phyloP scores from a whole-genome alignment of 2,888 invertebrate genomes.

The Alloplasta piceator region DNA sequence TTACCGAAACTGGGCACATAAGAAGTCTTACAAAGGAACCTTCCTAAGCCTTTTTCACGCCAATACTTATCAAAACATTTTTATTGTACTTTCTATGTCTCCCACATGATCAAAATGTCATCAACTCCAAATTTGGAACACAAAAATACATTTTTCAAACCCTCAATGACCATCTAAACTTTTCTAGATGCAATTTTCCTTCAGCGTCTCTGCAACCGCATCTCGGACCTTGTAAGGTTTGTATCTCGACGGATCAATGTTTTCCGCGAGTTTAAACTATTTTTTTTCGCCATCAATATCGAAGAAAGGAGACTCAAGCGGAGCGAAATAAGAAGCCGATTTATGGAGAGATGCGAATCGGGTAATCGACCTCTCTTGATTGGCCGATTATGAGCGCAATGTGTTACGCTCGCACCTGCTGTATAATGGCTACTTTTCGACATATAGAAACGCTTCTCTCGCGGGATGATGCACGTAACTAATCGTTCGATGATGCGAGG shows the following conservation, averaged over 20 bases:
- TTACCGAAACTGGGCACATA: no score
- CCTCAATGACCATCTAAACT: neutral
- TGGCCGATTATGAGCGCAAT: neutral
- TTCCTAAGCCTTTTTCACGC: no score
- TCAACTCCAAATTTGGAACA: no score
- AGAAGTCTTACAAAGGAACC: no score
- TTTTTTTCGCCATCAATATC: slow-evolving; percentile 10
- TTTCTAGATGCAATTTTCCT: neutral
- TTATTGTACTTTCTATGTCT: no score
- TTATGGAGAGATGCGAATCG: slow-evolving; percentile 29
- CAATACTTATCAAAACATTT: no score
- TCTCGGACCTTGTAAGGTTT: slow-evolving; percentile 32
- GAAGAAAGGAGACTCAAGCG: neutral
- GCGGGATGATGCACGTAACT: slow-evolving; percentile 13
- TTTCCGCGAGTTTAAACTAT: slow-evolving; percentile 57
- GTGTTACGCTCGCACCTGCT: slow-evolving; percentile 17
- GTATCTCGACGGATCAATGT: slow-evolving; percentile 57
- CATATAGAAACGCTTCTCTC: neutral
- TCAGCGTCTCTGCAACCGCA: slow-evolving; percentile 11
- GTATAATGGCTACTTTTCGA: slow-evolving; percentile 21
- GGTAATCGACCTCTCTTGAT: slow-evolving; percentile 20
- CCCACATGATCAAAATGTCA: no score
- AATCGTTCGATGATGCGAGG: slow-evolving; percentile 34
- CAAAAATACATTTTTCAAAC: neutral
- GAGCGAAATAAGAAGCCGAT: slow-evolving; percentile 28